A percentile compares a stretch with the other conserved stretches of the same genome.
These are phyloP conservation scores for Aphidoletes aphidimyza DNA, from an alignment of 2,888 invertebrate genomes.

Conservation along the genomic window DNA sequence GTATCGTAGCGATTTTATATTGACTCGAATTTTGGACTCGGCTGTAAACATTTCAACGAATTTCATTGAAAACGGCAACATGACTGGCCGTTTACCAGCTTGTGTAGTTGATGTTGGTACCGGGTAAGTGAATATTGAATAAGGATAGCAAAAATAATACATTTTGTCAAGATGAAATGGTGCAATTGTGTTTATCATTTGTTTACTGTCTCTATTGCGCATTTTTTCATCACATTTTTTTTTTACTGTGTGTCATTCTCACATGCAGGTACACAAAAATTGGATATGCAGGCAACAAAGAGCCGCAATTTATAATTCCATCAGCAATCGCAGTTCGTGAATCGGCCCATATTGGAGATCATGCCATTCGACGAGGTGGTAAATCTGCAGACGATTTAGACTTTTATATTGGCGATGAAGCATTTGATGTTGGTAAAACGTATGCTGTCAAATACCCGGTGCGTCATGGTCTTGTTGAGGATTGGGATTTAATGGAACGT, in stretches of 20 bases:
- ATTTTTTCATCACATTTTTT: neutral
- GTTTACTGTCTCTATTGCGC: constrained; percentile 43
- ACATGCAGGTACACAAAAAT: neutral
- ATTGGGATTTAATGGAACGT: constrained; percentile 99
- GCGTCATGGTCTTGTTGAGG: constrained; percentile 97
- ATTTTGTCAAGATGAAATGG: neutral
- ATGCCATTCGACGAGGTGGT: constrained; percentile 86
- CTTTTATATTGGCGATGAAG: constrained; percentile 99
- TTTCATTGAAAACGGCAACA: constrained; percentile 56
- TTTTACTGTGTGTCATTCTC: neutral
- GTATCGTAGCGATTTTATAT: neutral
- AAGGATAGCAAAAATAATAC: neutral
- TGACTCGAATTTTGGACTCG: neutral
- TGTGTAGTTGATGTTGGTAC: constrained; percentile 99
- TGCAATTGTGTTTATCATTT: neutral
- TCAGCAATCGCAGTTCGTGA: constrained; percentile 99
- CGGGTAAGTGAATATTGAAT: constrained; percentile 77
- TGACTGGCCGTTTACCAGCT: constrained; percentile 77
- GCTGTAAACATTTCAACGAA: too few relatives aligned
- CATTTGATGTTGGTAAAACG: constrained; percentile 87
- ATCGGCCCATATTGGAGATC: constrained; percentile 94
- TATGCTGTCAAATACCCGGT: constrained; percentile 99
- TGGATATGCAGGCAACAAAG: constrained; percentile 70
- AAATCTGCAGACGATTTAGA: constrained; percentile 99
- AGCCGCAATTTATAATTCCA: constrained; percentile 99